Conservation (phyloP, 2,797 vertebrate species). For the Orientallactaga sibirica region DNA sequence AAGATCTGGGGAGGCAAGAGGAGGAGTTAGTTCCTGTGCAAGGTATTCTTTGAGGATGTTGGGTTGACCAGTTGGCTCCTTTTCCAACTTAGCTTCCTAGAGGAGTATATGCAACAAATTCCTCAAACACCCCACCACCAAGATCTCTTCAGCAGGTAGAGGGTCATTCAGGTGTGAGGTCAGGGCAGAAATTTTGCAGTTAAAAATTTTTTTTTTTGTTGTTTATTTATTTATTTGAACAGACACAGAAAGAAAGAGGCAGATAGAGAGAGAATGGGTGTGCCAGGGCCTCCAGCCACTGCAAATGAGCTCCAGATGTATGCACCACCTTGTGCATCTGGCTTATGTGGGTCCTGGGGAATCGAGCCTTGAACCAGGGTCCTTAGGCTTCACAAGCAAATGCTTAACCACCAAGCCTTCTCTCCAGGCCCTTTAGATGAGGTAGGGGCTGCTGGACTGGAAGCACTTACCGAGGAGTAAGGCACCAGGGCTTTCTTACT, state of each 20-base stretch:
- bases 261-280: no score
- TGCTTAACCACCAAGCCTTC: no score
- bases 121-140: fast-evolving
- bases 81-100: background rate
- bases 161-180: background rate
- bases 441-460: background rate
- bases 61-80: background rate
- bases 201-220: background rate
- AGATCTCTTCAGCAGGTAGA: background rate
- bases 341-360: no score
- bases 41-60: background rate
- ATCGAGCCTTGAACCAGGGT: no score
- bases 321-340: no score
- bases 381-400: no score
- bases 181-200: background rate
- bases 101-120: no score
- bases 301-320: no score
- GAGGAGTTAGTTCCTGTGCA: background rate
- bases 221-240: no score
- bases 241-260: no score
- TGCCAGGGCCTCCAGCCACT: no score
- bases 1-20: background rate
- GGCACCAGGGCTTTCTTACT: background rate
- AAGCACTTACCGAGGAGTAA: background rate
- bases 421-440: background rate